A percentile compares a stretch with the other conserved stretches of the same genome.
phyloP scores from a whole-genome alignment of 2,888 invertebrate species.

The Leptogaster cylindrica region DNA sequence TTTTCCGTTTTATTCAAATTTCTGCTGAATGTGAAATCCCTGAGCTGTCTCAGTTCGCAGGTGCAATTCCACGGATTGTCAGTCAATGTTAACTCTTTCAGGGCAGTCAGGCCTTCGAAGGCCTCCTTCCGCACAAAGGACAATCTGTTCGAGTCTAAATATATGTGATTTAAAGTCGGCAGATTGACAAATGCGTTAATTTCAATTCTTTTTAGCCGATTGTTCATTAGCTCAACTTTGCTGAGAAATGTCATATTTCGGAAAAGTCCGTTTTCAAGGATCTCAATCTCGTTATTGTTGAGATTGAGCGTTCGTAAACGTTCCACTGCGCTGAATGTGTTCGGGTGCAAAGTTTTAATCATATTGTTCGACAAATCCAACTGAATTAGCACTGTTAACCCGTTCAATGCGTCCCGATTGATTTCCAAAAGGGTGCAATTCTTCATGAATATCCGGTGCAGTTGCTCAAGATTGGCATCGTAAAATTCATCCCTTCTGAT shows the following conservation, averaged over 20 bases:
- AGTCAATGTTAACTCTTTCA: conserved; percentile 76
- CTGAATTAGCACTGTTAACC: conserved; percentile 79
- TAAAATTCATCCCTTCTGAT: conserved; percentile 73
- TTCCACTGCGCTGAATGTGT: conserved; percentile 74
- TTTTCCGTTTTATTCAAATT: conserved; percentile 79
- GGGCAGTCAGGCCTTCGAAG: conserved; percentile 69
- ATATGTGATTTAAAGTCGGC: conserved; percentile 71
- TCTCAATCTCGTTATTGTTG: conserved; percentile 76
- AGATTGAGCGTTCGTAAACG: conserved; percentile 76
- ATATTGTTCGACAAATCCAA: conserved; percentile 80
- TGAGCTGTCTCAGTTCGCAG: conserved; percentile 79
- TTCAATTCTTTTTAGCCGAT: conserved; percentile 73
- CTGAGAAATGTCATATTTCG: conserved; percentile 75
- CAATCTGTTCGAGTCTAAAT: conserved; percentile 77
- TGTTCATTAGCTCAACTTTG: conserved; percentile 78
- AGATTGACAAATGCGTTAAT: conserved; percentile 74
- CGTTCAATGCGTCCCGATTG: conserved; percentile 77
- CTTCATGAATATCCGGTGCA: conserved; percentile 79
- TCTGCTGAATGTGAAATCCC: conserved; percentile 75
- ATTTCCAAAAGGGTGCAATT: conserved; percentile 77
- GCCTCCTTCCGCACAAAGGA: conserved; percentile 71
- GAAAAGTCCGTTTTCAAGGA: conserved; percentile 78
- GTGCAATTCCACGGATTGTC: conserved; percentile 91
- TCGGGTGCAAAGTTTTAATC: conserved; percentile 70
- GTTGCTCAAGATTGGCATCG: conserved; percentile 73